These are phyloP conservation scores for Ectropis crepuscularia DNA, from an alignment of 2,888 invertebrate species.

Conservation along the genomic window DNA sequence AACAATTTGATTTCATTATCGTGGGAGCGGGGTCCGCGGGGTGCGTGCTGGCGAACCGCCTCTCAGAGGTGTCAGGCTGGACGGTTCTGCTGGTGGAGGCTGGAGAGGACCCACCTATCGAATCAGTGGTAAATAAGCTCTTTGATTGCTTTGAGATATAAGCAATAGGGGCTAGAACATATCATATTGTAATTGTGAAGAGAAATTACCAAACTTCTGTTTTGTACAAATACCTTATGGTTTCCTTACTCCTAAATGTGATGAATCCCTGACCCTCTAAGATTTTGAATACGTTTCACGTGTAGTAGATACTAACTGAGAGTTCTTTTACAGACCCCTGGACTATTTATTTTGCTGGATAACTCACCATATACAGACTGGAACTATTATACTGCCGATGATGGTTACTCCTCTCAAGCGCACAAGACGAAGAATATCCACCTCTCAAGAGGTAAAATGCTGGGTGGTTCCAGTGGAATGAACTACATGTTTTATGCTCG, in stretches of 20 bases:
- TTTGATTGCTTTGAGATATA: neutral
- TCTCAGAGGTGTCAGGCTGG: conserved; percentile 86
- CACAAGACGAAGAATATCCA: conserved; percentile 42
- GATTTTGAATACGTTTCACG: no score
- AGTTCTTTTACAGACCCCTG: conserved; percentile 46
- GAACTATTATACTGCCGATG: conserved; percentile 44
- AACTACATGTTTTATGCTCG: conserved; percentile 87
- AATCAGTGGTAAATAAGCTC: neutral
- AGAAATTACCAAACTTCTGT: no score
- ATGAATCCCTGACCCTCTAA: no score
- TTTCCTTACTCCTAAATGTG: no score
- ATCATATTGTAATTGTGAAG: no score
- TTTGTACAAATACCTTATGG: no score
- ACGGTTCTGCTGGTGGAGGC: conserved; percentile 88
- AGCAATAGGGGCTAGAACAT: no score
- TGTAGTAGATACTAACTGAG: no score
- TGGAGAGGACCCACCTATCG: conserved; percentile 66
- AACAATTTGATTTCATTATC: conserved; percentile 1
- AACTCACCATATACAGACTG: conserved; percentile 43
- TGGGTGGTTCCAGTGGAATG: conserved; percentile 86
- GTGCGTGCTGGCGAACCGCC: conserved; percentile 88
- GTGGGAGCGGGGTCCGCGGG: conserved; percentile 76
- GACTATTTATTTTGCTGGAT: conserved; percentile 43
- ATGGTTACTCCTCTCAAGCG: conserved; percentile 45
- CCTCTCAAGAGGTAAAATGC: conserved; percentile 85